Conservation (phyloP, 92 coral and sea anemone species). For the Scolanthus callimorphus region DNA sequence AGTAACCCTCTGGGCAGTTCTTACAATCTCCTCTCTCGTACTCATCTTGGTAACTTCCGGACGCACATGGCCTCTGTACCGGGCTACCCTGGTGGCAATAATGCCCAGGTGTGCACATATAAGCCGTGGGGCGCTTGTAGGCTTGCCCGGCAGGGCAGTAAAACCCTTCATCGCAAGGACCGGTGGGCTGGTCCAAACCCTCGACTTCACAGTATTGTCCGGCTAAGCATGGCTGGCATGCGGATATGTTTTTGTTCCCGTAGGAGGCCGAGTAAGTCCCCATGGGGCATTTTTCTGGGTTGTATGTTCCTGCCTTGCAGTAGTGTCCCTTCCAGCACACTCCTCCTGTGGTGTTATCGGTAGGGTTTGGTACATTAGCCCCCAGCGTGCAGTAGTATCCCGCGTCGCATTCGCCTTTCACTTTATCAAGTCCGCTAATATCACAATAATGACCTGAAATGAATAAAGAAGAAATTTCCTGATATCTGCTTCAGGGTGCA, state of each 20-base stretch:
- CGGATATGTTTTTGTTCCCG: constrained; percentile 60
- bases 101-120: constrained; percentile 93
- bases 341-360: constrained; percentile 81
- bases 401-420: constrained; percentile 84
- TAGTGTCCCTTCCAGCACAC: constrained; percentile 83
- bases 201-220: constrained; percentile 84
- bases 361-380: constrained; percentile 76
- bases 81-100: constrained; percentile 80
- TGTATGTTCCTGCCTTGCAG: constrained; percentile 79
- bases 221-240: constrained; percentile 74
- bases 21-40: constrained; percentile 75
- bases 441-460: constrained; percentile 78
- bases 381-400: constrained; percentile 88
- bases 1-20: constrained; percentile 86
- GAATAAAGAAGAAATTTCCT: neutral
- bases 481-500: no score
- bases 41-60: constrained; percentile 90
- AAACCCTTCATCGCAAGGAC: constrained; percentile 80
- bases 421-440: constrained; percentile 61
- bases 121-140: constrained; percentile 63
- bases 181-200: constrained; percentile 79
- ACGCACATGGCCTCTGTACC: constrained; percentile 56
- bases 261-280: constrained; percentile 87
- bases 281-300: constrained; percentile 82
- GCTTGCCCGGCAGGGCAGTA: constrained; percentile 90